Conservation (phyloP, 2,797 vertebrate species). For the Sebastiscus tertius region DNA sequence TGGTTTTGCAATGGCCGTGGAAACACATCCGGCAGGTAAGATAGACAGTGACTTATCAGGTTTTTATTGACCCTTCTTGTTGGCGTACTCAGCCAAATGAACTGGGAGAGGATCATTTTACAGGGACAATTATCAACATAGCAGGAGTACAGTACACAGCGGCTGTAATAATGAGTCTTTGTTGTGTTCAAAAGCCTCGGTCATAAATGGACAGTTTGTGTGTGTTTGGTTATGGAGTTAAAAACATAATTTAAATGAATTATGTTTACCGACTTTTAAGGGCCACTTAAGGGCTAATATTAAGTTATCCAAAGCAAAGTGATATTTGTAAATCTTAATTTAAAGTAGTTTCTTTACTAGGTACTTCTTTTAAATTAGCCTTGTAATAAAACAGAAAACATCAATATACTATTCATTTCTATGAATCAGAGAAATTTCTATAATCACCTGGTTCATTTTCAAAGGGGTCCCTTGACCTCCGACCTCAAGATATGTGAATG, state of each 20-base stretch:
- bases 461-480: too few species aligned
- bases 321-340: neutral
- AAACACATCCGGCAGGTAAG: slow-evolving; percentile 96
- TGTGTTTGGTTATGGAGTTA: neutral
- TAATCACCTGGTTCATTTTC: neutral
- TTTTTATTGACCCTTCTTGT: neutral
- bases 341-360: neutral
- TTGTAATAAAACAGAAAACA: neutral
- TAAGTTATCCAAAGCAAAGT: neutral
- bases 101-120: slow-evolving; percentile 3
- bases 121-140: neutral
- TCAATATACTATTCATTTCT: neutral
- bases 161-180: neutral
- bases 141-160: neutral
- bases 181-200: neutral
- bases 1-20: slow-evolving; percentile 98
- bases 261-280: neutral
- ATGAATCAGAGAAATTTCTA: neutral
- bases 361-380: neutral
- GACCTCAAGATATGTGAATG: too few species aligned
- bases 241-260: neutral
- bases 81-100: slow-evolving; percentile 11
- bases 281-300: neutral
- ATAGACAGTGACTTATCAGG: neutral
- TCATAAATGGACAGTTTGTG: neutral